These are phyloP conservation scores for Rattus rattus DNA, from an alignment of 2,113 vertebrate genomes.

Conservation along the genomic window DNA sequence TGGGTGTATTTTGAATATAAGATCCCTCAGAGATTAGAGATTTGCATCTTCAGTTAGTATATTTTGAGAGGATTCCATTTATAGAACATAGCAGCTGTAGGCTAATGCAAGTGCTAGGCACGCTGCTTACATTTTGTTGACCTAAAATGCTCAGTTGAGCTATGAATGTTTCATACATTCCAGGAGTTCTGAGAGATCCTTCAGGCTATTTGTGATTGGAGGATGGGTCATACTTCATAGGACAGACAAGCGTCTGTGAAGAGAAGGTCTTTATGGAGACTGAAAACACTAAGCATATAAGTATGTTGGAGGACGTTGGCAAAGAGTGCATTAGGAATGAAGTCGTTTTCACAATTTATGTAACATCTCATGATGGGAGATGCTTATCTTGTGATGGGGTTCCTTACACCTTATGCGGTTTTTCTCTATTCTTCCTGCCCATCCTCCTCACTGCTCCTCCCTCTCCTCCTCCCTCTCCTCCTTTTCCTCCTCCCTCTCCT, in stretches of 20 bases:
- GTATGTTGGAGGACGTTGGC: not conserved
- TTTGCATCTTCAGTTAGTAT: slow-evolving; percentile 47
- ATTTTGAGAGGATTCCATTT: slow-evolving; percentile 55
- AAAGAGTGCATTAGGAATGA: not conserved
- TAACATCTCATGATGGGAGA: not conserved
- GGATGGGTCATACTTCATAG: not conserved
- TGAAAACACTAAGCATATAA: not conserved
- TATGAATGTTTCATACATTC: not conserved
- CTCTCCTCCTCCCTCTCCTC: not conserved
- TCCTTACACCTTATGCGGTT: not conserved
- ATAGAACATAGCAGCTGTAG: slow-evolving; percentile 57
- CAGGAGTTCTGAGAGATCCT: not conserved
- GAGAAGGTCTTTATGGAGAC: not conserved
- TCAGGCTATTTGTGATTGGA: not conserved
- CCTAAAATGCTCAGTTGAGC: not conserved
- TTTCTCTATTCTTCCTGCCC: not conserved
- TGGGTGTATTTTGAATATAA: slow-evolving; percentile 35
- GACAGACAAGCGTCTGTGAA: not conserved
- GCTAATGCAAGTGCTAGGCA: not conserved
- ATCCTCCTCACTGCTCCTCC: no score
- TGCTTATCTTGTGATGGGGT: not conserved
- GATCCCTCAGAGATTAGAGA: slow-evolving; percentile 47
- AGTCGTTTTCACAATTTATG: not conserved
- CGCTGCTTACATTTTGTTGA: slow-evolving; percentile 32
- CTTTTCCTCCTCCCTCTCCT: not conserved